Evolutionary conservation across 2,888 invertebrate species (phyloP).

Genomic region (Ecdyonurus torrentis): DNA sequence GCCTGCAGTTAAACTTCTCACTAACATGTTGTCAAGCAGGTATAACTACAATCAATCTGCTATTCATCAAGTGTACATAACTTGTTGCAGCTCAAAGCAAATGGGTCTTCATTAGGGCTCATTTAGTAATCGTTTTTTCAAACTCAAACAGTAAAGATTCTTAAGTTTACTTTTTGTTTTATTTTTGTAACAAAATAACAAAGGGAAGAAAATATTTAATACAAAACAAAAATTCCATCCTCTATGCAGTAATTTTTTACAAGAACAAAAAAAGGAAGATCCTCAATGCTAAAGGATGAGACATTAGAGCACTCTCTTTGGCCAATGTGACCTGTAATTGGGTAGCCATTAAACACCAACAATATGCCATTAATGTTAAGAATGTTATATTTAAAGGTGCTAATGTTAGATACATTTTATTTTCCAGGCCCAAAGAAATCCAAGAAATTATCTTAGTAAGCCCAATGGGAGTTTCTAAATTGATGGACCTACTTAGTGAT

Average conservation of each 20-base stretch:
- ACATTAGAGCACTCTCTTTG: too few relatives aligned
- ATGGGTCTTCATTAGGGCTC: not conserved
- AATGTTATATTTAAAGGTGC: not conserved
- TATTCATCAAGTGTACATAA: too few relatives aligned
- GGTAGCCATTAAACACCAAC: too few relatives aligned
- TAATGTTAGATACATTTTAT: conserved; percentile 2
- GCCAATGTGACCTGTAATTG: too few relatives aligned
- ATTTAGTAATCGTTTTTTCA: not conserved
- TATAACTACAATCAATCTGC: conserved; percentile 16
- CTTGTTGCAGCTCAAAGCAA: too few relatives aligned
- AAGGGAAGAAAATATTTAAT: too few relatives aligned
- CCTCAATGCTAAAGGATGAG: too few relatives aligned
- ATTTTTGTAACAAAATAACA: too few relatives aligned
- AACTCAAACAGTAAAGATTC: not conserved
- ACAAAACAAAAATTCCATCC: too few relatives aligned
- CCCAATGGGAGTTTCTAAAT: conserved; percentile 93
- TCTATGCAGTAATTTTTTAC: too few relatives aligned
- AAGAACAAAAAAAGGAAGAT: too few relatives aligned
- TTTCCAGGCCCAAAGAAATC: conserved; percentile 55
- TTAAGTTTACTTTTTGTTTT: too few relatives aligned
- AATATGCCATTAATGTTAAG: not conserved
- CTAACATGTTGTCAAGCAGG: conserved; percentile 65
- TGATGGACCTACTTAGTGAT: conserved; percentile 92
- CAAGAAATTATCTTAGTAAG: conserved; percentile 76
- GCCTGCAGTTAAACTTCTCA: conserved; percentile 76